Evolutionary conservation across 1,140 invertebrate species (phyloP).

Genomic region (Drosophila lini): DNA sequence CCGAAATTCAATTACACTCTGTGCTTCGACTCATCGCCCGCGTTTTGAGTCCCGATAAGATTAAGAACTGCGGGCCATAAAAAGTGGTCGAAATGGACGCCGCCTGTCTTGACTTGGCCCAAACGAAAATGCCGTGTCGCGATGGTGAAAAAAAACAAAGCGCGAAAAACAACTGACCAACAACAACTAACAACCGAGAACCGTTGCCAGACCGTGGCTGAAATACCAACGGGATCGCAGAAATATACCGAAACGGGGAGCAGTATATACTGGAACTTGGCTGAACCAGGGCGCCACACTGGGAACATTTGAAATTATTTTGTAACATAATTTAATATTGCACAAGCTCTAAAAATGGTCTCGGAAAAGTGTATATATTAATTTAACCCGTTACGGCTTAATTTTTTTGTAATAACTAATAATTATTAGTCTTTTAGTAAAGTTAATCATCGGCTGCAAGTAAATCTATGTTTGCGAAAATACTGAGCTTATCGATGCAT

Average conservation of each 20-base stretch:
- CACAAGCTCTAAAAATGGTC: no score
- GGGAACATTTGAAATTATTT: neutral
- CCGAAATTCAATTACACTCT: constrained; percentile 51
- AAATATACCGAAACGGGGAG: neutral
- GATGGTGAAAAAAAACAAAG: constrained; percentile 5
- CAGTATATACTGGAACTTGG: neutral
- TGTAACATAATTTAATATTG: neutral
- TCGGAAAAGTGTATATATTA: no score
- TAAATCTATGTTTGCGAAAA: neutral
- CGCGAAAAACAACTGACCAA: constrained; percentile 11
- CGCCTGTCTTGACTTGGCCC: constrained; percentile 10
- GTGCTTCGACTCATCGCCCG: constrained; percentile 58
- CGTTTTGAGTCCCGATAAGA: constrained; percentile 60
- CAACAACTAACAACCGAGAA: constrained; percentile 4
- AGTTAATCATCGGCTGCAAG: neutral
- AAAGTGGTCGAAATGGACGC: constrained; percentile 22
- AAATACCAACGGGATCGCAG: neutral
- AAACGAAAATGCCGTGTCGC: constrained; percentile 8
- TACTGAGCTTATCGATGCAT: neutral
- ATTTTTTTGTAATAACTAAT: no score
- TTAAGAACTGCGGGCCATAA: constrained; percentile 54
- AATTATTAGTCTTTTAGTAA: neutral
- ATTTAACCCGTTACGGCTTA: no score
- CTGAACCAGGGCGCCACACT: neutral
- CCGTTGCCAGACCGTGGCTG: neutral